Conservation (phyloP, 2,797 vertebrate species). For the Brachymystax lenok region DNA sequence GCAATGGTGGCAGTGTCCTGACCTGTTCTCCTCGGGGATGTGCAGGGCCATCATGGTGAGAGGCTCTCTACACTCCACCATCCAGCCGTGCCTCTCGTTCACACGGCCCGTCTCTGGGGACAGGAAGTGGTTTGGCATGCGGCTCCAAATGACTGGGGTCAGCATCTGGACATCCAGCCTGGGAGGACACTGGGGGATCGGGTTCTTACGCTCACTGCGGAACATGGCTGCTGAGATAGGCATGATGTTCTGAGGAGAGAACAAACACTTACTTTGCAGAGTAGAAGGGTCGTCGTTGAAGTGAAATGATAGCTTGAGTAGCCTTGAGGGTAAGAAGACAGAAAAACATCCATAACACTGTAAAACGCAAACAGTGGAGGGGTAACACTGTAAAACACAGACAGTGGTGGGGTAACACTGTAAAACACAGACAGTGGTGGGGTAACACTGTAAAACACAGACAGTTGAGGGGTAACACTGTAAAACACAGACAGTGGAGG, state of each 20-base stretch:
- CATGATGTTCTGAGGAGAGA: slow-evolving; percentile 87
- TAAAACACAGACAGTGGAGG: too few species aligned
- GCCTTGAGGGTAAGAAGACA: too few species aligned
- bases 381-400: not conserved
- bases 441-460: too few species aligned
- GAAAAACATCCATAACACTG: not conserved
- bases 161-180: slow-evolving; percentile 86
- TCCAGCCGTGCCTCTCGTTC: slow-evolving; percentile 87
- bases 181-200: slow-evolving; percentile 89
- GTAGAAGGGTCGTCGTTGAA: not conserved
- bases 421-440: too few species aligned
- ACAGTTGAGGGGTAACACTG: too few species aligned
- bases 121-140: slow-evolving; percentile 90
- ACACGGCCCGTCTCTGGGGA: slow-evolving; percentile 76
- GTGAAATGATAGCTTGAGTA: not conserved
- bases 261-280: not conserved
- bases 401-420: not conserved
- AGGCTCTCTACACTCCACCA: slow-evolving; percentile 83
- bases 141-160: slow-evolving; percentile 92
- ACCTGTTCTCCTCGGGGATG: slow-evolving; percentile 94
- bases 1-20: slow-evolving; percentile 9
- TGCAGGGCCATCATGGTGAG: slow-evolving; percentile 94
- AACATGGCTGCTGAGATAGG: slow-evolving; percentile 96
- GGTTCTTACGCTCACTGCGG: slow-evolving; percentile 89
- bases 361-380: not conserved